Conservation (phyloP, 2,888 invertebrate species). For the Resseliella maxima region DNA sequence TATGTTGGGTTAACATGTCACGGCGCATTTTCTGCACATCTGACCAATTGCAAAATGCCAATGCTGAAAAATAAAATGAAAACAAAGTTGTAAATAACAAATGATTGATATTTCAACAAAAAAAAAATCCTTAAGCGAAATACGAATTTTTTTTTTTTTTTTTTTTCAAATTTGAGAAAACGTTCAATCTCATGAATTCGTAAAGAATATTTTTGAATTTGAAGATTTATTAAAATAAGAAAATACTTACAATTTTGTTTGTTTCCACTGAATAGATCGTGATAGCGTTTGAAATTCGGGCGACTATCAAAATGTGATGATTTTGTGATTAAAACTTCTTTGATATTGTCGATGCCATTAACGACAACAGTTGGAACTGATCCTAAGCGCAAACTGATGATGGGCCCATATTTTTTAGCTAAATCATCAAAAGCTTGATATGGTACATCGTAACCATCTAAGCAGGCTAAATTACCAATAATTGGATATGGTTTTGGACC, state of each 20-base stretch:
- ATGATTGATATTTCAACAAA: too few relatives aligned
- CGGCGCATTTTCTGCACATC: constrained; percentile 72
- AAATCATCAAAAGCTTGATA: constrained; percentile 72
- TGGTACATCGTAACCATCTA: constrained; percentile 72
- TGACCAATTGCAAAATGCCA: constrained; percentile 79
- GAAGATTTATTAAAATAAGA: neutral
- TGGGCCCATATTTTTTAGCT: constrained; percentile 69
- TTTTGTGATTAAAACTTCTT: constrained; percentile 71
- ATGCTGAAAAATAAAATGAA: constrained; percentile 67
- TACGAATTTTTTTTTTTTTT: neutral
- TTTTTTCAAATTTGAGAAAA: too few relatives aligned
- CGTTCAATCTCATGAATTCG: too few relatives aligned
- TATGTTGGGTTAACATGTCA: constrained; percentile 71
- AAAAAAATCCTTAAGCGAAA: too few relatives aligned
- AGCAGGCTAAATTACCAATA: constrained; percentile 71
- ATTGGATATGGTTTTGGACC: constrained; percentile 71
- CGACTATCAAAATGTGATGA: constrained; percentile 74
- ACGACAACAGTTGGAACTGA: constrained; percentile 71
- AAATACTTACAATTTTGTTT: constrained; percentile 75
- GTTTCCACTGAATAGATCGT: constrained; percentile 73
- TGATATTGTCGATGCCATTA: constrained; percentile 72
- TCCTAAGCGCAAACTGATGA: constrained; percentile 71
- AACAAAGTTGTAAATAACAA: neutral
- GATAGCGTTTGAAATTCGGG: constrained; percentile 74
- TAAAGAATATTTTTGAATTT: constrained; percentile 28